phyloP scores from a whole-genome alignment of 2,113 vertebrate species.

The Lynx canadensis region DNA sequence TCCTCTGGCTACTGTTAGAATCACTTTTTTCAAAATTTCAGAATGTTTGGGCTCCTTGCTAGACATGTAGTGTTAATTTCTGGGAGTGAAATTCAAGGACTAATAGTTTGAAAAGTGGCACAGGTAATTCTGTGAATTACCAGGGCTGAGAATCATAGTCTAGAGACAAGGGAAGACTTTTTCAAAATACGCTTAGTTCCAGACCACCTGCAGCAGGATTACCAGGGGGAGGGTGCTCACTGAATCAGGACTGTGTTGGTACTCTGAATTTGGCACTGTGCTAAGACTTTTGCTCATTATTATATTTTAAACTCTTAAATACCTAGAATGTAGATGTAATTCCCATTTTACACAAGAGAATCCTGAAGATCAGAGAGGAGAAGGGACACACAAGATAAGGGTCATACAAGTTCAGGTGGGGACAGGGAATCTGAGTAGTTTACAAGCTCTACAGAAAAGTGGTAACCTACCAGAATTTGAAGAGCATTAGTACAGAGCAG shows the following conservation, averaged over 20 bases:
- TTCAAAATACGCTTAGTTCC: neutral
- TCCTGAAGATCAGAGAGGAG: neutral
- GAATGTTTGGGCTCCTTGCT: neutral
- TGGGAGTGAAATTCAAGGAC: neutral
- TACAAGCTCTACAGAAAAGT: neutral
- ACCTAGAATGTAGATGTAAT: neutral
- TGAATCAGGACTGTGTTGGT: neutral
- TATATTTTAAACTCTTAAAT: neutral
- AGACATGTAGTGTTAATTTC: neutral
- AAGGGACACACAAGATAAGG: neutral
- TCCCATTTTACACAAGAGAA: neutral
- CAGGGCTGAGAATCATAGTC: neutral
- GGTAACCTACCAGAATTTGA: neutral
- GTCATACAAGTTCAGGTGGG: neutral
- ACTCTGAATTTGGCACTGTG: neutral
- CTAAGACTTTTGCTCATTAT: neutral
- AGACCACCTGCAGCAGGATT: neutral
- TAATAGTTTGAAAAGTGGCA: neutral
- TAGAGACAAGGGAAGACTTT: neutral
- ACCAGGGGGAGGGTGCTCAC: fast-evolving
- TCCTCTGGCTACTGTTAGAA: neutral
- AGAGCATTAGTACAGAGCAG: neutral
- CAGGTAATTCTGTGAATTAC: neutral
- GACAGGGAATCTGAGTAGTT: neutral
- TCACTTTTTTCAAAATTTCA: neutral